These are phyloP conservation scores for Lacanobia wlatinum DNA, from an alignment of 2,888 invertebrate genomes.

Conservation along the genomic window DNA sequence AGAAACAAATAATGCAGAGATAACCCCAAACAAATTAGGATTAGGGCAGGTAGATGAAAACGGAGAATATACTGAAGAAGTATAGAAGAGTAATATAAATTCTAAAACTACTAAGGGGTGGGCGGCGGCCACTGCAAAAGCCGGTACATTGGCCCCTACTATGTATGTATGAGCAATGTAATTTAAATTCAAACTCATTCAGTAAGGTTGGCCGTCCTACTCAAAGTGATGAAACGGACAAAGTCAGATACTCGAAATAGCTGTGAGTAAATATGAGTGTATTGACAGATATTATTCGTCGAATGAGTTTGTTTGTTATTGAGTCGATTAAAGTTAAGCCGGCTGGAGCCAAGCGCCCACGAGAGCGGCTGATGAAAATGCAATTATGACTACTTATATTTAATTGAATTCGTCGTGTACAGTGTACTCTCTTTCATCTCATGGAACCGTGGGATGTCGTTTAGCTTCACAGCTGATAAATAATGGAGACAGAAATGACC, in stretches of 20 bases:
- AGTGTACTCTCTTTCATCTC: slow-evolving; percentile 7
- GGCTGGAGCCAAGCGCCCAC: slow-evolving; percentile 29
- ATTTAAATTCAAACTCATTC: slow-evolving; percentile 66
- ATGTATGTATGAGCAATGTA: slow-evolving; percentile 51
- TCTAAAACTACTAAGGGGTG: slow-evolving; percentile 33
- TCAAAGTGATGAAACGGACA: slow-evolving; percentile 49
- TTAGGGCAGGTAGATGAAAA: neutral
- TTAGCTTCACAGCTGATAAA: neutral
- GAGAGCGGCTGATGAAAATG: slow-evolving; percentile 13
- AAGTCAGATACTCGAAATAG: slow-evolving; percentile 58
- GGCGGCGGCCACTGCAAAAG: slow-evolving; percentile 41
- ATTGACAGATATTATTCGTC: slow-evolving; percentile 40
- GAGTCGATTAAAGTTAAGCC: slow-evolving; percentile 38
- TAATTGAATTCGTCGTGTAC: slow-evolving; percentile 17
- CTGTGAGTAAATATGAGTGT: slow-evolving; percentile 47
- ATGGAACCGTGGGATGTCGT: neutral
- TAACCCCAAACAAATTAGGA: too few species aligned
- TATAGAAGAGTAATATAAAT: slow-evolving; percentile 10
- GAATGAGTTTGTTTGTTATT: slow-evolving; percentile 52
- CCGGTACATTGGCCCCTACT: slow-evolving; percentile 46
- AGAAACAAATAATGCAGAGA: too few species aligned
- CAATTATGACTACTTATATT: slow-evolving; percentile 19
- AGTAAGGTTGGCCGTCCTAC: slow-evolving; percentile 51
- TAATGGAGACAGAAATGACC: neutral
- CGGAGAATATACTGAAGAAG: neutral